Conservation (phyloP, 1,140 invertebrate species). For the Odontomachus brunneus region DNA sequence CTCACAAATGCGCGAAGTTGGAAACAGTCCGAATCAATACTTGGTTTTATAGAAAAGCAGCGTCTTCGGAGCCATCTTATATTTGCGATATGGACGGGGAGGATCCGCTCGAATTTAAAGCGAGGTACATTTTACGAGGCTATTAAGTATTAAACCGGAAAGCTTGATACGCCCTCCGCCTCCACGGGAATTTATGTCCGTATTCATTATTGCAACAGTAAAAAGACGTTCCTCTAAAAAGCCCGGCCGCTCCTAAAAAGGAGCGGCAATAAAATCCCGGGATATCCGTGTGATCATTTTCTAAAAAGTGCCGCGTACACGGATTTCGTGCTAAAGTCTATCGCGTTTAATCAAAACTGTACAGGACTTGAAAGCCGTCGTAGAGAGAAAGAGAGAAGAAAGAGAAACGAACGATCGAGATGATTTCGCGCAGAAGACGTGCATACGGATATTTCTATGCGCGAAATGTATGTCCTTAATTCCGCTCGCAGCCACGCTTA, state of each 20-base stretch:
- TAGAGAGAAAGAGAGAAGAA: background rate
- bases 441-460: background rate
- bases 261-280: slow-evolving; percentile 37
- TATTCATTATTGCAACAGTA: slow-evolving; percentile 63
- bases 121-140: slow-evolving; percentile 51
- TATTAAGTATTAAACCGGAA: slow-evolving; percentile 63
- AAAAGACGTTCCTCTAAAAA: slow-evolving; percentile 48
- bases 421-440: background rate
- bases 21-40: slow-evolving; percentile 10
- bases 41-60: slow-evolving; percentile 16
- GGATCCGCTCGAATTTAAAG: slow-evolving; percentile 48
- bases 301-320: slow-evolving; percentile 41
- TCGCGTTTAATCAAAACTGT: slow-evolving; percentile 4
- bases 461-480: slow-evolving; percentile 3
- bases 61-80: slow-evolving; percentile 1
- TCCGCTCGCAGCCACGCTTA: background rate
- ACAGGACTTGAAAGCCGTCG: background rate
- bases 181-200: slow-evolving; percentile 55
- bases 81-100: slow-evolving; percentile 54
- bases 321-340: slow-evolving; percentile 23
- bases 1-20: background rate
- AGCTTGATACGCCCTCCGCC: slow-evolving; percentile 33
- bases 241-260: background rate
- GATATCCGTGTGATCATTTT: slow-evolving; percentile 37
- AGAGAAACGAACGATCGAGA: background rate